Evolutionary conservation across 2,113 vertebrate species (phyloP), one percentile per base, ranked within the genome.

Genomic region (Erpornis zantholeuca): DNA sequence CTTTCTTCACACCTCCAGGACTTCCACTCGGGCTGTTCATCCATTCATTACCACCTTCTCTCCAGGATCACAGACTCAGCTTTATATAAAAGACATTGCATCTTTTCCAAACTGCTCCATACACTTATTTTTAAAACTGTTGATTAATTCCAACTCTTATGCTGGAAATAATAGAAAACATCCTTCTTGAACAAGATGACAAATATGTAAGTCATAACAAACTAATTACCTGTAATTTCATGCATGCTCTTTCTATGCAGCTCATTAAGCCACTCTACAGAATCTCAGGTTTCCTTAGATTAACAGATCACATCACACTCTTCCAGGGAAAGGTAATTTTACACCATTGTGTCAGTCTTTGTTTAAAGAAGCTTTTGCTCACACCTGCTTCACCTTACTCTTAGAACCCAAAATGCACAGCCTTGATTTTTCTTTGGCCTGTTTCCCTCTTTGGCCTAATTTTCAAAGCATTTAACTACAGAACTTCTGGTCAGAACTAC

Each of bases 151-250:
- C 56, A 60, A 18, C 28, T 71, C 49, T 78, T 54, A n/a, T 15
- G 20, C 29, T 54, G 38, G 49, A 91, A 96, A 61, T 78, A 92
- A 92, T 63, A 57, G 50, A 90, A 93, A 95, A 95, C 14, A 60
- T 66, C 63, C 44, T 75, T 89, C 68, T 85, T 45, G 54, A 92
- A 52, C 14, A 16, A 83, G 57, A 69, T 80, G 57, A 83, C n/a
- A 90, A 73, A 94, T 87, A 69, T 3, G 15, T 49, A 82, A 64
- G 14, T 79, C 77, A 56, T 49, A 88, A 59, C 25, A 77, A 82
- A 82, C 29, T 53, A 82, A 86, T 84, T 92, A 29, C 66, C 86
- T 78, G 57, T 80, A 38, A 94, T 75, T 80, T 80, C 33, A 36
- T 63, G 45, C 45, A 78, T 94, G 77, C 73, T 92, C 80, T 83